A percentile compares a stretch with the other conserved stretches of the same genome.
Evolutionary conservation across 2,888 invertebrate species (phyloP).

Genomic region (Nycteola revayana): DNA sequence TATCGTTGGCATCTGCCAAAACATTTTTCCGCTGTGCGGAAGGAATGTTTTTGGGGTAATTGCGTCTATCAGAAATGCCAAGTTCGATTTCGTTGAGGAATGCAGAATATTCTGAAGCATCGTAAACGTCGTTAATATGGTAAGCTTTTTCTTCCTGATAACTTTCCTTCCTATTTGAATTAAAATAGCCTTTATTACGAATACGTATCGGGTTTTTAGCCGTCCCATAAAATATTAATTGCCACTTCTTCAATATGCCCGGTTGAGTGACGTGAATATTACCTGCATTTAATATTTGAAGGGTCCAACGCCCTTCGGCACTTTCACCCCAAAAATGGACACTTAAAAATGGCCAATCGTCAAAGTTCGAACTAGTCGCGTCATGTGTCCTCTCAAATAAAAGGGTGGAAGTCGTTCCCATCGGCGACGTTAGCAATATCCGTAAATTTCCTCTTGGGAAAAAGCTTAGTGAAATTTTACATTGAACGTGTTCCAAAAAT

Average conservation of each 20-base stretch:
- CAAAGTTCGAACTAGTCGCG: constrained; percentile 95
- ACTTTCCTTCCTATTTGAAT: constrained; percentile 72
- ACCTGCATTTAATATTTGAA: constrained; percentile 89
- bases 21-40: constrained; percentile 83
- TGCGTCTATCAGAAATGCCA: constrained; percentile 83
- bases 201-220: constrained; percentile 91
- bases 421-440: constrained; percentile 93
- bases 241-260: constrained; percentile 96
- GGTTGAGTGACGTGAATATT: constrained; percentile 91
- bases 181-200: constrained; percentile 80
- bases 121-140: constrained; percentile 85
- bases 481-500: constrained; percentile 98
- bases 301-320: constrained; percentile 93
- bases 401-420: constrained; percentile 96
- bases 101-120: constrained; percentile 82
- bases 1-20: constrained; percentile 83
- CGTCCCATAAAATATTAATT: constrained; percentile 97
- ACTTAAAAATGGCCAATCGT: constrained; percentile 99
- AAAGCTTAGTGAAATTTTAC: constrained; percentile 94
- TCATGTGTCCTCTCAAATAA: constrained; percentile 96
- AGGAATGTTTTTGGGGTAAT: constrained; percentile 84
- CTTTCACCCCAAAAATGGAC: constrained; percentile 99
- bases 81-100: constrained; percentile 75
- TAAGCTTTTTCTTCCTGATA: constrained; percentile 76
- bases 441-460: constrained; percentile 96